A percentile compares a stretch with the other conserved stretches of the same genome.
phyloP scores from a whole-genome alignment of 2,888 invertebrate genomes.

The Lutraria lutraria region DNA sequence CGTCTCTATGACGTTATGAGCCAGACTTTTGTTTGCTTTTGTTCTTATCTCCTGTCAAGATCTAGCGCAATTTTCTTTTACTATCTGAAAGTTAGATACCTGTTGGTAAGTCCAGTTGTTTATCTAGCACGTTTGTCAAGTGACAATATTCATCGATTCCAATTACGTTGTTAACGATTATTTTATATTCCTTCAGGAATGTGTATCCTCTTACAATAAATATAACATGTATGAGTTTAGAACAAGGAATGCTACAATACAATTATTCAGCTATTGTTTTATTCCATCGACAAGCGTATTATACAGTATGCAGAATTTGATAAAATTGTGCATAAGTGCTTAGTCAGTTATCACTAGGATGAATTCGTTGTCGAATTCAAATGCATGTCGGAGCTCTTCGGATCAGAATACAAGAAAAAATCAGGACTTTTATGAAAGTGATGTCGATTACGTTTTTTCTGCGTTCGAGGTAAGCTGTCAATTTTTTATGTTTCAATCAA shows the following conservation, averaged over 20 bases:
- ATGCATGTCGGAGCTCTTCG: not conserved
- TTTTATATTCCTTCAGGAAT: not conserved
- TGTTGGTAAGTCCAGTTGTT: too few species aligned
- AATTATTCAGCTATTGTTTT: not conserved
- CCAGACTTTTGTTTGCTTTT: too few species aligned
- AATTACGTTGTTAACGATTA: not conserved
- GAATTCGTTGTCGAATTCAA: constrained; percentile 17
- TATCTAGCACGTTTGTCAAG: too few species aligned
- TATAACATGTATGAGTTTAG: not conserved
- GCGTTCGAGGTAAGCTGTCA: constrained; percentile 37
- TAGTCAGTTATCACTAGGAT: not conserved
- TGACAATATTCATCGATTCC: not conserved
- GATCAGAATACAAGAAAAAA: not conserved
- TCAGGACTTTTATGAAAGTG: constrained; percentile 28
- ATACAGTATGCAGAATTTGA: not conserved
- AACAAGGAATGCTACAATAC: not conserved
- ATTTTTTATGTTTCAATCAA: not conserved
- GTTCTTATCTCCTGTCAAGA: too few species aligned
- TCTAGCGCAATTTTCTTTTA: too few species aligned
- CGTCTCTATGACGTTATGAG: too few species aligned
- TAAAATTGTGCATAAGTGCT: not conserved
- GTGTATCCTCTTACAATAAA: not conserved
- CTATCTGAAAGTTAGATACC: too few species aligned
- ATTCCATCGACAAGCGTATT: not conserved
- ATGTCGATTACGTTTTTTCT: constrained; percentile 42